Percentiles rank a stretch among this genome's conserved stretches.
Conservation (phyloP, 2,888 invertebrate genomes). For the Gortyna flavago region DNA sequence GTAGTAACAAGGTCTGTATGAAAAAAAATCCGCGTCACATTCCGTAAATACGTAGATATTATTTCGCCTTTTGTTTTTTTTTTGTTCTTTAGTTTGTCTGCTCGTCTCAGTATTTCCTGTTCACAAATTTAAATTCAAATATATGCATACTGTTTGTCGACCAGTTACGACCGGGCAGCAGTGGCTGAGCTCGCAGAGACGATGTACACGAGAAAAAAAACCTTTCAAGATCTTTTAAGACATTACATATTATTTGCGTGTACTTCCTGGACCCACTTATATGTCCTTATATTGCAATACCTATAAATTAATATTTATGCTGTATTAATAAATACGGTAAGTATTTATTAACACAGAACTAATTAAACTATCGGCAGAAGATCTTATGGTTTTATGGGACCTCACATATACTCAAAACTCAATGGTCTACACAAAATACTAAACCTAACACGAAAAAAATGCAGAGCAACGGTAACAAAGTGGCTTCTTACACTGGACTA, state of each 20-base stretch:
- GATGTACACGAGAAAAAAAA: slow-evolving; percentile 66
- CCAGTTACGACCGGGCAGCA: slow-evolving; percentile 73
- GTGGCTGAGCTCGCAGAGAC: slow-evolving; percentile 67
- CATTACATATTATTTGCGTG: slow-evolving; percentile 65
- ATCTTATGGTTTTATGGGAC: too few relatives aligned
- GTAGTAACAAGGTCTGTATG: slow-evolving; percentile 1
- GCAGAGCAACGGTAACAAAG: too few relatives aligned
- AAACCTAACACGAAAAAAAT: too few relatives aligned
- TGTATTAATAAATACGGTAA: slow-evolving; percentile 10
- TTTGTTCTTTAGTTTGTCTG: slow-evolving; percentile 73
- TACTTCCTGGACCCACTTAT: slow-evolving; percentile 76
- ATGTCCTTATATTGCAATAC: slow-evolving; percentile 17
- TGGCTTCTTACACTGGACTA: too few relatives aligned
- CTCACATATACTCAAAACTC: too few relatives aligned
- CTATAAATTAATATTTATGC: slow-evolving; percentile 7
- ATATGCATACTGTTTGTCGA: slow-evolving; percentile 88
- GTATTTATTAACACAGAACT: too few relatives aligned
- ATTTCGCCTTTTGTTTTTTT: slow-evolving; percentile 63
- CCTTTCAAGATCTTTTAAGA: slow-evolving; percentile 70
- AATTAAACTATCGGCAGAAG: too few relatives aligned
- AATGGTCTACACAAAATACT: too few relatives aligned
- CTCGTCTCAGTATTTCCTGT: slow-evolving; percentile 86
- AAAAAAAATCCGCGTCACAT: slow-evolving; percentile 39
- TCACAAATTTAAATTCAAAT: slow-evolving; percentile 87
- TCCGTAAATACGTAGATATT: slow-evolving; percentile 55